A percentile compares a stretch with the other conserved stretches of the same genome.
Evolutionary conservation across 2,888 invertebrate species (phyloP).

Genomic region (Podotricha telesiphe): DNA sequence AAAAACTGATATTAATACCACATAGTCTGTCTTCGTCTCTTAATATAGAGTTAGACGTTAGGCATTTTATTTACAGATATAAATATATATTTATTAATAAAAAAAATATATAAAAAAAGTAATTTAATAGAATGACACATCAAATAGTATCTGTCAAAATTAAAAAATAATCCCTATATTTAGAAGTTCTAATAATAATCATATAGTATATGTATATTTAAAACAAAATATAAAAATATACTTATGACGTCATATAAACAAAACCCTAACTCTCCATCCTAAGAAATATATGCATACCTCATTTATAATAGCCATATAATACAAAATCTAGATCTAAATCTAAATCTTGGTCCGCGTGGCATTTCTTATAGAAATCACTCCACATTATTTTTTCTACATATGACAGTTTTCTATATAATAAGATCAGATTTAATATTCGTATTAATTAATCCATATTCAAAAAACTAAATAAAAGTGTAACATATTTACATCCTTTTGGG

Average conservation of each 20-base stretch:
- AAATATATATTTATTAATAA: neutral
- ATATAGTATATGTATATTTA: neutral
- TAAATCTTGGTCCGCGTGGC: slow-evolving; percentile 4
- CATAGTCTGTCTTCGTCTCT: neutral
- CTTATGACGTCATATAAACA: slow-evolving; percentile 5
- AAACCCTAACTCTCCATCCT: neutral
- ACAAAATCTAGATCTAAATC: neutral
- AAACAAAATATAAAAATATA: neutral
- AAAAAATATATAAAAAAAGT: neutral
- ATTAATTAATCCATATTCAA: no score
- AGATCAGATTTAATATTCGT: no score
- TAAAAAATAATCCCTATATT: neutral
- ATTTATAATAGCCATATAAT: neutral
- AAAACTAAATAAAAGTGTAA: no score
- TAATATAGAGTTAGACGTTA: neutral
- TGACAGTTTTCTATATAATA: no score
- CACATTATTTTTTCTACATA: no score
- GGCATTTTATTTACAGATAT: neutral
- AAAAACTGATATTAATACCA: neutral
- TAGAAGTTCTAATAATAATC: neutral
- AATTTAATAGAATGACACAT: neutral
- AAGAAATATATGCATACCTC: neutral
- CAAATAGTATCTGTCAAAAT: neutral
- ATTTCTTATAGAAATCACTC: neutral
- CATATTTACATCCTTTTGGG: no score